phyloP scores from a whole-genome alignment of 1,140 invertebrate species.

The Heliothis virescens region DNA sequence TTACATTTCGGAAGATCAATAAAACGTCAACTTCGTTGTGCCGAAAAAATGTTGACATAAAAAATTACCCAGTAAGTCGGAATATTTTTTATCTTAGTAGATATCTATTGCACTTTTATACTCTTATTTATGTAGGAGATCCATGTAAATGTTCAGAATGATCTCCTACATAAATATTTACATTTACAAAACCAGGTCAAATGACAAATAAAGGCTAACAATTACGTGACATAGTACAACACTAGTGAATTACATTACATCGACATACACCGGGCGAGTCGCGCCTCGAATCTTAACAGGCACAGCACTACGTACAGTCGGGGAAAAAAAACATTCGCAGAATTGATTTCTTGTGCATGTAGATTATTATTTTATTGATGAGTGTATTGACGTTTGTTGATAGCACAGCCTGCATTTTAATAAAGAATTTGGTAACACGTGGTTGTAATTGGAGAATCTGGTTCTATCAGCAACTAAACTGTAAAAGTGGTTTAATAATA shows the following conservation, averaged over 20 bases:
- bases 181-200: neutral
- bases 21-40: no score
- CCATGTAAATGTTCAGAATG: no score
- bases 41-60: neutral
- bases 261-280: constrained; percentile 45
- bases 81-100: no score
- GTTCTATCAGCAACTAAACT: no score
- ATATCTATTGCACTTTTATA: no score
- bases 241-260: constrained; percentile 63
- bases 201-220: neutral
- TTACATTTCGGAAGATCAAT: no score
- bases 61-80: neutral
- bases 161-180: no score
- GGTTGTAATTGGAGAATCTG: no score
- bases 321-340: constrained; percentile 37
- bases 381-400: neutral
- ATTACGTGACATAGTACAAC: constrained; percentile 40
- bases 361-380: constrained; percentile 15
- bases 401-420: neutral
- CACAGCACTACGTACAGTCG: constrained; percentile 24
- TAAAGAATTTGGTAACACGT: neutral
- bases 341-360: constrained; percentile 22
- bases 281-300: constrained; percentile 51
- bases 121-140: no score
- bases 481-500: no score